phyloP scores from a whole-genome alignment of 2,113 vertebrate genomes.

The Paralichthys olivaceus region DNA sequence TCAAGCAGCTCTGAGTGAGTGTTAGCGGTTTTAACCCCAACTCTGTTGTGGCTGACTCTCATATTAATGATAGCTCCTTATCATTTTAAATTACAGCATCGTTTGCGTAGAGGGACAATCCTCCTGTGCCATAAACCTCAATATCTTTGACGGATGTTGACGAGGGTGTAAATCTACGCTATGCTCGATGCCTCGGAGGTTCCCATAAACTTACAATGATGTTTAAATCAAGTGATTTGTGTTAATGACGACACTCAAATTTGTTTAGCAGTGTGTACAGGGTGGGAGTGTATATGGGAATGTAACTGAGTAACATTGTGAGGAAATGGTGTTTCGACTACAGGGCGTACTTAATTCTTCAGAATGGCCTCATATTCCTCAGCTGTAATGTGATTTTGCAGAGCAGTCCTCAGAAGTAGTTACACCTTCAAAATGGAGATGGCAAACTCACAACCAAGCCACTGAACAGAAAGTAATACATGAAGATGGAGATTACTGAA shows the following conservation, averaged over 20 bases:
- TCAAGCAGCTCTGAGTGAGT: not conserved
- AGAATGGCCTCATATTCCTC: constrained; percentile 56
- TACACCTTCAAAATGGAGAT: constrained; percentile 51
- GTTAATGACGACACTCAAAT: constrained; percentile 40
- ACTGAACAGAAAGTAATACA: not conserved
- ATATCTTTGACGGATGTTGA: constrained; percentile 28
- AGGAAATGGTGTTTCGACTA: constrained; percentile 52
- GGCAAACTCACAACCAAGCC: constrained; percentile 13
- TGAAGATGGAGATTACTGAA: constrained; percentile 2
- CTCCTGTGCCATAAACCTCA: not conserved
- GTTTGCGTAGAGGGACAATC: not conserved
- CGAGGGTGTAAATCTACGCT: constrained; percentile 7
- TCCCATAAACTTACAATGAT: constrained; percentile 39
- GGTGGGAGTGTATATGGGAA: constrained; percentile 29
- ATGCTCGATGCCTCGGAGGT: constrained; percentile 30
- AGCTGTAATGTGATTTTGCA: constrained; percentile 52
- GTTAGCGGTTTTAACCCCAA: not conserved
- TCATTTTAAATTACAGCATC: constrained; percentile 7
- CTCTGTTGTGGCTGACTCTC: not conserved
- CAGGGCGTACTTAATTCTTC: constrained; percentile 45
- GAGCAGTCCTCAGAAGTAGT: constrained; percentile 46
- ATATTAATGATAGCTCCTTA: not conserved
- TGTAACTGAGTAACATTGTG: constrained; percentile 38
- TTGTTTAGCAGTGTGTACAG: constrained; percentile 35
- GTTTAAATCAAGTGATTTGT: constrained; percentile 52